Conservation (phyloP, 2,113 vertebrate genomes). For the Brachyhypopomus gauderio region DNA sequence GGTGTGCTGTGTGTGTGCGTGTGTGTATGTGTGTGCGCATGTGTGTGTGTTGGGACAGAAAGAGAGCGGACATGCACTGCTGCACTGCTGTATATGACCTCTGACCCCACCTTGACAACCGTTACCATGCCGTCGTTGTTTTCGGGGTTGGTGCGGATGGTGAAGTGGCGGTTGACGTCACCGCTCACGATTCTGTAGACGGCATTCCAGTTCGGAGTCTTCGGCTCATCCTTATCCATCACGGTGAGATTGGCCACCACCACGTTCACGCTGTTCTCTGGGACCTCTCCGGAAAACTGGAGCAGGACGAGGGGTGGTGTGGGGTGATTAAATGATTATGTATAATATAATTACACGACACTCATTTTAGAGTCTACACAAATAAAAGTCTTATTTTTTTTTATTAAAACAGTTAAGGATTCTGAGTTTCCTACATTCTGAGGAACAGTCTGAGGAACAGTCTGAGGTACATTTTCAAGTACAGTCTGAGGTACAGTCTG, state of each 20-base stretch:
- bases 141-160: conserved; percentile 85
- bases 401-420: no score
- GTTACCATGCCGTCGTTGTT: conserved; percentile 94
- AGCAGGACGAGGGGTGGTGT: background rate
- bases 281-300: conserved; percentile 91
- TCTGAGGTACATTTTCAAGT: no score
- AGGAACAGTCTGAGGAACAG: no score
- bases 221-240: conserved; percentile 89
- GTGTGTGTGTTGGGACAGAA: conserved; percentile 35
- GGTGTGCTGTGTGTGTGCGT: conserved; percentile 50
- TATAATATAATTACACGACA: background rate
- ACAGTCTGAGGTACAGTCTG: no score
- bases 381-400: no score
- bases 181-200: conserved; percentile 92
- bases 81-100: no score
- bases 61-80: no score
- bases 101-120: conserved; percentile 84
- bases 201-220: conserved; percentile 93
- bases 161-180: conserved; percentile 88
- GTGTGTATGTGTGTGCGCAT: background rate
- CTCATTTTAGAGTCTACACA: no score
- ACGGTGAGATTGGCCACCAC: conserved; percentile 92
- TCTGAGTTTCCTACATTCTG: no score
- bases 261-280: conserved; percentile 86
- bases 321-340: background rate